These are phyloP conservation scores for Sebastes cheni DNA, from an alignment of 2,797 vertebrate species.

Conservation along the genomic window DNA sequence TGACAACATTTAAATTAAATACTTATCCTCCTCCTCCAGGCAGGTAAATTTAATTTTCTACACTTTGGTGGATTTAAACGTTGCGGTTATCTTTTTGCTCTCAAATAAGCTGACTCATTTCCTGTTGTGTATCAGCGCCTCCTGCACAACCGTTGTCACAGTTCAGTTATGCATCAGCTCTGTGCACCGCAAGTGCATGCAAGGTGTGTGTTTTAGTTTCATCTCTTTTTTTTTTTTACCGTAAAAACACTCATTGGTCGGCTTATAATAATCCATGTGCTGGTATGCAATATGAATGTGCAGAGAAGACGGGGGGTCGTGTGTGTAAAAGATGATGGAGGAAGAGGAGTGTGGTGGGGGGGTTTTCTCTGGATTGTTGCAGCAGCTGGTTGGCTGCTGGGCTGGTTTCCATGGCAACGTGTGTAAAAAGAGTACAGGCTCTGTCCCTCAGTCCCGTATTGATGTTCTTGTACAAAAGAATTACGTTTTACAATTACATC, in stretches of 20 bases:
- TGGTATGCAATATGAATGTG: slow-evolving; percentile 62
- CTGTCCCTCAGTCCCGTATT: slow-evolving; percentile 66
- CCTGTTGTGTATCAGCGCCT: slow-evolving; percentile 31
- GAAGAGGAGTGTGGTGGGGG: background rate
- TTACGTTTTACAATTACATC: slow-evolving; percentile 54
- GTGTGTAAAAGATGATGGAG: slow-evolving; percentile 35
- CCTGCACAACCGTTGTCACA: slow-evolving; percentile 11
- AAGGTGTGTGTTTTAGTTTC: slow-evolving; percentile 11
- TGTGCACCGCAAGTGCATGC: slow-evolving; percentile 5
- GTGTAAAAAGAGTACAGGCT: slow-evolving; percentile 63
- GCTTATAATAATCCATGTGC: slow-evolving; percentile 54
- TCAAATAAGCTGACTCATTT: slow-evolving; percentile 59
- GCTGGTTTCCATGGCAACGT: slow-evolving; percentile 78
- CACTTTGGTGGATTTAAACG: slow-evolving; percentile 3
- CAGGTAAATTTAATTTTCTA: background rate
- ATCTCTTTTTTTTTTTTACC: background rate
- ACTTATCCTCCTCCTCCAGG: background rate
- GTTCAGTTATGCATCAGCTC: slow-evolving; percentile 33
- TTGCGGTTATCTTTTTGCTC: slow-evolving; percentile 12
- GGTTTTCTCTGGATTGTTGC: slow-evolving; percentile 44
- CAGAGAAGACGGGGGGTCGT: slow-evolving; percentile 3
- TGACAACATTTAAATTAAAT: background rate
- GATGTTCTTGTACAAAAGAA: slow-evolving; percentile 67
- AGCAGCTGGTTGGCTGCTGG: slow-evolving; percentile 80
- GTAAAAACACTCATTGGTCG: slow-evolving; percentile 18